Conservation (phyloP, 2,888 invertebrate genomes). For the Ophion ventricosus region DNA sequence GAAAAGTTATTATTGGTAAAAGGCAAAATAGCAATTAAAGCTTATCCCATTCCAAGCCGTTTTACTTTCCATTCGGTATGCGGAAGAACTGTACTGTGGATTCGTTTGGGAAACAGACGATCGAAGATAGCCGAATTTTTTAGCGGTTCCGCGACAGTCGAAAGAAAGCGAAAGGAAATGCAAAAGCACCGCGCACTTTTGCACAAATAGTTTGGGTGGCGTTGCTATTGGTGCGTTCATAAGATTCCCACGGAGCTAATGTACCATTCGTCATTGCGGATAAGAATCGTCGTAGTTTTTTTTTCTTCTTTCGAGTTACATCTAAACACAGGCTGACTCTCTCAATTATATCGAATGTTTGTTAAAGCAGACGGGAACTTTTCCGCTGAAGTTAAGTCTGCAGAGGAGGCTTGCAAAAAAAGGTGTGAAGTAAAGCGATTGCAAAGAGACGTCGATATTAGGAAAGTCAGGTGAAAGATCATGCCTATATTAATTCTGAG, state of each 20-base stretch:
- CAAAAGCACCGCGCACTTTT: conserved; percentile 3
- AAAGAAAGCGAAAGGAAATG: conserved; percentile 59
- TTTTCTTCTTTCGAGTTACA: conserved; percentile 23
- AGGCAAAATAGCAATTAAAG: not conserved
- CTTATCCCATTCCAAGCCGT: not conserved
- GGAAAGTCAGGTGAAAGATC: not conserved
- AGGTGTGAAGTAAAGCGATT: conserved; percentile 40
- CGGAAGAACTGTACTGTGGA: not conserved
- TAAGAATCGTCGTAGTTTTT: conserved; percentile 50
- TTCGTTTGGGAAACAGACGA: not conserved
- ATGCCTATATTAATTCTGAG: not conserved
- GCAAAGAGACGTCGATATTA: conserved; percentile 21
- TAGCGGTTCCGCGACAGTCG: conserved; percentile 7
- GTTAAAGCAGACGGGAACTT: conserved; percentile 17
- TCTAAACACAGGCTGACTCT: conserved; percentile 12
- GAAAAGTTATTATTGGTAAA: not conserved
- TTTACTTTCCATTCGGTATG: not conserved
- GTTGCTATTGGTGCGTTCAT: conserved; percentile 32
- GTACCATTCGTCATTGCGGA: conserved; percentile 52
- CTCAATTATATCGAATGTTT: conserved; percentile 48
- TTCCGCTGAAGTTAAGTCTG: not conserved
- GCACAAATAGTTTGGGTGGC: conserved; percentile 1
- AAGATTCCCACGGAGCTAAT: conserved; percentile 52
- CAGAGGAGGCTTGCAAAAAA: conserved; percentile 5
- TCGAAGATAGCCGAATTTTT: conserved; percentile 15